These are phyloP conservation scores for Pogonus chalceus DNA, from an alignment of 1,140 invertebrate genomes.

Conservation along the genomic window DNA sequence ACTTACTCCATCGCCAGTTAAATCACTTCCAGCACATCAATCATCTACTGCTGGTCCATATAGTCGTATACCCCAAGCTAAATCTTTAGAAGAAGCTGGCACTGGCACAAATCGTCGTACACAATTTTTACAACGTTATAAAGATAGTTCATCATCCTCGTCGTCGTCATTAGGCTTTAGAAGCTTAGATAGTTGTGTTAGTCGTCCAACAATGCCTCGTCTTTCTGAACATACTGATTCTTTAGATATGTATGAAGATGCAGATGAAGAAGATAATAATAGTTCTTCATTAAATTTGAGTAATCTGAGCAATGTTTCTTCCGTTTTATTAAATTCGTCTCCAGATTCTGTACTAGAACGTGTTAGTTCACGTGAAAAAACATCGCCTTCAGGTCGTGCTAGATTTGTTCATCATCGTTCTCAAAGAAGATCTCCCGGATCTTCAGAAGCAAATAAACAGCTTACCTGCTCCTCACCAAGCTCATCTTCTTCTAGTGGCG, in stretches of 20 bases:
- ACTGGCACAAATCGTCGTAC: constrained; percentile 37
- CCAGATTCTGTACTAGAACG: constrained; percentile 29
- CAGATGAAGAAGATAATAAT: constrained; percentile 43
- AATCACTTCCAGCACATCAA: constrained; percentile 19
- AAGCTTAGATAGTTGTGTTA: constrained; percentile 43
- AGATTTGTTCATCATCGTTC: constrained; percentile 27
- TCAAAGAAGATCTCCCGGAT: constrained; percentile 39
- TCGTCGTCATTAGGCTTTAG: constrained; percentile 46
- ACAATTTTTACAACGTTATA: constrained; percentile 41
- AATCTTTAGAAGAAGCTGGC: constrained; percentile 47
- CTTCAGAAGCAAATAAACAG: constrained; percentile 34
- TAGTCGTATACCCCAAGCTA: constrained; percentile 41
- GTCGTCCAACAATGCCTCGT: constrained; percentile 38
- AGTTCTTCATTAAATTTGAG: constrained; percentile 37
- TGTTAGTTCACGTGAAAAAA: constrained; percentile 27
- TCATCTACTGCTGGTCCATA: no score
- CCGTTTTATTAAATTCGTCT: constrained; percentile 27
- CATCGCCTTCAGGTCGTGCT: constrained; percentile 35
- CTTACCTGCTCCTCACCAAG: constrained; percentile 36
- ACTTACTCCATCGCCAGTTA: constrained; percentile 23
- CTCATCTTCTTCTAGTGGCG: constrained; percentile 39
- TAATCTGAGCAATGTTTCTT: constrained; percentile 23
- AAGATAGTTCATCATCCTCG: constrained; percentile 43
- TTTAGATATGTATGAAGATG: constrained; percentile 45
- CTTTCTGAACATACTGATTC: constrained; percentile 47